Percentiles rank a stretch among this genome's conserved stretches.
These are phyloP conservation scores for Myotis brandtii DNA, from an alignment of 2,113 vertebrate species.

Conservation along the genomic window DNA sequence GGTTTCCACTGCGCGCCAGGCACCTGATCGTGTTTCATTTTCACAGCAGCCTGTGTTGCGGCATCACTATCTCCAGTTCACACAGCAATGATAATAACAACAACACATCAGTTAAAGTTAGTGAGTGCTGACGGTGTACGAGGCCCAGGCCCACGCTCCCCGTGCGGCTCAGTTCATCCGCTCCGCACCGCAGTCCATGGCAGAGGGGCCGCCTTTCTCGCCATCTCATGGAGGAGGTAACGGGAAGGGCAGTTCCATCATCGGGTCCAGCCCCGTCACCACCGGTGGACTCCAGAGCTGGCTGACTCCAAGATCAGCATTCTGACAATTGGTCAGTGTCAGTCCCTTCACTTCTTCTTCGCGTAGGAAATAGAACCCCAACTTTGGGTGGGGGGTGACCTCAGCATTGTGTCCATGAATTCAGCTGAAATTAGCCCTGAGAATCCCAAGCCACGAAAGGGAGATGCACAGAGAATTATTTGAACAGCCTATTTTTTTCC, in stretches of 20 bases:
- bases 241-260: not conserved
- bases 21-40: not conserved
- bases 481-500: slow-evolving; percentile 28
- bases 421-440: slow-evolving; percentile 36
- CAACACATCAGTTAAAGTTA: not conserved
- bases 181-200: not conserved
- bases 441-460: slow-evolving; percentile 15
- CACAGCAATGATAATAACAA: fast-evolving
- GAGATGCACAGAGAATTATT: slow-evolving; percentile 50
- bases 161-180: not conserved
- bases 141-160: not conserved
- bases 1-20: not conserved
- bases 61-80: not conserved
- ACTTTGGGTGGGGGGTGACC: not conserved
- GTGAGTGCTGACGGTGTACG: not conserved
- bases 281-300: not conserved
- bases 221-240: not conserved
- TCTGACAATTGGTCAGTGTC: not conserved
- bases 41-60: not conserved
- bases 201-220: not conserved
- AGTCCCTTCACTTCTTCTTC: not conserved
- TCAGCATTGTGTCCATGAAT: not conserved
- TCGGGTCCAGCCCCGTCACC: too few relatives aligned
- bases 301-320: not conserved
- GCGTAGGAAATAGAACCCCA: not conserved